Percentiles rank a stretch among this genome's conserved stretches.
phyloP scores from a whole-genome alignment of 1,140 invertebrate species.

The Meteorus sp. region DNA sequence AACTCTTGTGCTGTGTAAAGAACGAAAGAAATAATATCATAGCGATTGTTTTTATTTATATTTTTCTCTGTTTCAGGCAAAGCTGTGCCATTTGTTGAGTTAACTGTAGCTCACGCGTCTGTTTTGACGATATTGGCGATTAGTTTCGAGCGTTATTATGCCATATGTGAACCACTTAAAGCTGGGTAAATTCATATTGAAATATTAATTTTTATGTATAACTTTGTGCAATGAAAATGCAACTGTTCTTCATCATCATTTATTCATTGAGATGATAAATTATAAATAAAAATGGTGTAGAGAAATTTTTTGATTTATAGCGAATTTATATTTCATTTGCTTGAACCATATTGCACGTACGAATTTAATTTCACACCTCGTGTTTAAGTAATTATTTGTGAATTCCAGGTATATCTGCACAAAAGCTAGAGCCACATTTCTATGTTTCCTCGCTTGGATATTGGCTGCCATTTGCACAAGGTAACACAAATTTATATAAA shows the following conservation, averaged over 20 bases:
- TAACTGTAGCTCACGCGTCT: conserved; percentile 90
- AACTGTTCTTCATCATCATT: no score
- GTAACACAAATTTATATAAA: conserved; percentile 65
- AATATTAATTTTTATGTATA: background rate
- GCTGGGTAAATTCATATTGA: conserved; percentile 62
- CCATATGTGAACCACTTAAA: conserved; percentile 88
- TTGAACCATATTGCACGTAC: no score
- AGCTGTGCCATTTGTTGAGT: conserved; percentile 88
- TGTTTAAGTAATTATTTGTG: conserved; percentile 7
- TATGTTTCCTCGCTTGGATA: conserved; percentile 83
- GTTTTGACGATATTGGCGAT: conserved; percentile 92
- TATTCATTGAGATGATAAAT: no score
- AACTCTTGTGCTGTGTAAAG: background rate
- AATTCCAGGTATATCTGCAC: conserved; percentile 79
- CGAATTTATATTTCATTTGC: no score
- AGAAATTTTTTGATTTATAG: no score
- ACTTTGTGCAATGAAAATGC: background rate
- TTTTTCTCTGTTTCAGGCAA: conserved; percentile 67
- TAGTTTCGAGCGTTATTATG: conserved; percentile 92
- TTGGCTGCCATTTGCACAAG: conserved; percentile 82
- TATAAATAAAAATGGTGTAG: no score
- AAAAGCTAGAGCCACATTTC: conserved; percentile 78
- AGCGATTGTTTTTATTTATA: no score
- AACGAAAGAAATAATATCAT: background rate
- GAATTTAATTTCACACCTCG: no score